Conservation (phyloP, 2,113 vertebrate genomes). For the Balaeniceps rex region DNA sequence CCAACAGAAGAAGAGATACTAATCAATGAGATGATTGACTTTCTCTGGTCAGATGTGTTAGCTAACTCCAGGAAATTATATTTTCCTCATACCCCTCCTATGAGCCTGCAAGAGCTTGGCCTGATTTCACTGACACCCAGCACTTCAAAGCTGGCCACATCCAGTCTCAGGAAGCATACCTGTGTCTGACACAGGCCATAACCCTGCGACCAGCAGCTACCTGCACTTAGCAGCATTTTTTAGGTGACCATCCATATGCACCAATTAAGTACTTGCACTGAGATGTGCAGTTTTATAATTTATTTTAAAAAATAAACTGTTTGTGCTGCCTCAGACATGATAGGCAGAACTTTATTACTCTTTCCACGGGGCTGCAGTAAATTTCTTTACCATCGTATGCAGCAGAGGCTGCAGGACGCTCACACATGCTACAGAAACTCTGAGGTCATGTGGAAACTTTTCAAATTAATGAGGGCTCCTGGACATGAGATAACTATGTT, state of each 20-base stretch:
- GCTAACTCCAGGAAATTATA: slow-evolving; percentile 11
- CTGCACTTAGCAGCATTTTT: neutral
- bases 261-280: neutral
- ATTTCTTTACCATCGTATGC: neutral
- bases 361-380: neutral
- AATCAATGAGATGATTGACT: neutral
- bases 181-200: neutral
- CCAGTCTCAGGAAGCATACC: neutral
- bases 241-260: neutral
- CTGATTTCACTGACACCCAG: neutral
- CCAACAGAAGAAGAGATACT: slow-evolving; percentile 30
- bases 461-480: neutral
- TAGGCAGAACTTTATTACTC: neutral
- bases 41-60: slow-evolving; percentile 34
- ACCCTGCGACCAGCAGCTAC: neutral
- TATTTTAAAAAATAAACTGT: neutral
- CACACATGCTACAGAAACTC: neutral
- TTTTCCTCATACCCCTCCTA: slow-evolving; percentile 19
- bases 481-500: neutral
- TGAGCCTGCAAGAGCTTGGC: neutral
- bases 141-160: slow-evolving; percentile 28
- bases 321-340: neutral
- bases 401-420: neutral
- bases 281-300: neutral
- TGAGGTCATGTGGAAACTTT: slow-evolving; percentile 24